These are phyloP conservation scores for Cyclina sinensis DNA, from an alignment of 1,140 invertebrate species.

Conservation along the genomic window DNA sequence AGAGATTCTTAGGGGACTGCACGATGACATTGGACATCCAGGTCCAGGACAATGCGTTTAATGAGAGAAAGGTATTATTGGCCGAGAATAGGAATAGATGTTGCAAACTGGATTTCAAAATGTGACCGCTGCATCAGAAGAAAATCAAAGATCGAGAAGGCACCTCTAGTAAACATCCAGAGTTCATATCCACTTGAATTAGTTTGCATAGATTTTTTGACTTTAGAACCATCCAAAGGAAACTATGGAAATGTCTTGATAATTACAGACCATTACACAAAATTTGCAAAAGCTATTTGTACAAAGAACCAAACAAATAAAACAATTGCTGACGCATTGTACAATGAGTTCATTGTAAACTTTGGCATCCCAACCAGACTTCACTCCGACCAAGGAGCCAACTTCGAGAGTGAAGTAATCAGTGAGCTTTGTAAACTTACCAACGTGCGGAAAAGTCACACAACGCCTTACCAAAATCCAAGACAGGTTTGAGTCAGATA, in stretches of 20 bases:
- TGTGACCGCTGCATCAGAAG: neutral
- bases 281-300: neutral
- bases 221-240: neutral
- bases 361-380: neutral
- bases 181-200: neutral
- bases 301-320: neutral
- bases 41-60: neutral
- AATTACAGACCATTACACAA: too few species aligned
- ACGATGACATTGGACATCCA: neutral
- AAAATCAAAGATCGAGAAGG: neutral
- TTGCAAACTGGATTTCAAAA: neutral
- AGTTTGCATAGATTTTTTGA: neutral
- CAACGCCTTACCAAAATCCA: neutral
- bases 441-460: neutral
- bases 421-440: neutral
- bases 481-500: neutral
- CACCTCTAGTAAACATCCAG: neutral
- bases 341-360: neutral
- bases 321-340: neutral
- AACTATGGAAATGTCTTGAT: too few species aligned
- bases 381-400: neutral
- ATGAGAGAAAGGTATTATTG: neutral
- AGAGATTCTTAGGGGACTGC: neutral
- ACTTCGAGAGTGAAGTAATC: neutral
- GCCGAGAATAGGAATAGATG: neutral